These are phyloP conservation scores for Dryococelus australis DNA, from an alignment of 2,888 invertebrate genomes.

Conservation along the genomic window DNA sequence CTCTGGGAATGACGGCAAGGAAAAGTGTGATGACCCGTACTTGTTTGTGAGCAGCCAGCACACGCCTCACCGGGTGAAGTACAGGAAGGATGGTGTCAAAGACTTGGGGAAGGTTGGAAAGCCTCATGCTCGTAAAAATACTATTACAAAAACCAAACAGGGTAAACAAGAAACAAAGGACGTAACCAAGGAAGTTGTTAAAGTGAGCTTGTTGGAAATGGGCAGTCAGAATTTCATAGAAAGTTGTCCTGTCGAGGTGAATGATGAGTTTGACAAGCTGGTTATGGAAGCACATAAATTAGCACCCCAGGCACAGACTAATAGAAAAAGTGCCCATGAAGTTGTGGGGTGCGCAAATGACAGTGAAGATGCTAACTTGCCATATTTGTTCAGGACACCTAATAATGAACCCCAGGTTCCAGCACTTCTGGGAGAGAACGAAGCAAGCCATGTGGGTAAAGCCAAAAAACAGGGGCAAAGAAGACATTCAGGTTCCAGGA, in stretches of 20 bases:
- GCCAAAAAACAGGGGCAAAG: not conserved
- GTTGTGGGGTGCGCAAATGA: not conserved
- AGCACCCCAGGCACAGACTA: not conserved
- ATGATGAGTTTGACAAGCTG: slow-evolving; percentile 12
- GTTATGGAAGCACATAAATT: not conserved
- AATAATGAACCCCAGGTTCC: not conserved
- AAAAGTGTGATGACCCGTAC: not conserved
- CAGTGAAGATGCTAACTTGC: not conserved
- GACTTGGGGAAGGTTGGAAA: not conserved
- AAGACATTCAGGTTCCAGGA: not conserved
- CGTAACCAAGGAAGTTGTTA: not conserved
- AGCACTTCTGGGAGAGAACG: not conserved
- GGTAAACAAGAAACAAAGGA: not conserved
- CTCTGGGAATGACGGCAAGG: not conserved
- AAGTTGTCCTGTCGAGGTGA: slow-evolving; percentile 12
- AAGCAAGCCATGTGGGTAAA: not conserved
- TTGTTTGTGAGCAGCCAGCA: slow-evolving; percentile 13
- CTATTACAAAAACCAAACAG: not conserved
- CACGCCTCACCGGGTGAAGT: not conserved
- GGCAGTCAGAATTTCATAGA: not conserved
- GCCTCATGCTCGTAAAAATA: not conserved
- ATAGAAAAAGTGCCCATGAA: not conserved
- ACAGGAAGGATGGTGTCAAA: slow-evolving; percentile 23
- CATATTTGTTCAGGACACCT: not conserved
- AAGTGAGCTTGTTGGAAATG: not conserved